phyloP scores from a whole-genome alignment of 2,888 invertebrate genomes.

The Hirtodrosophila histrioides region DNA sequence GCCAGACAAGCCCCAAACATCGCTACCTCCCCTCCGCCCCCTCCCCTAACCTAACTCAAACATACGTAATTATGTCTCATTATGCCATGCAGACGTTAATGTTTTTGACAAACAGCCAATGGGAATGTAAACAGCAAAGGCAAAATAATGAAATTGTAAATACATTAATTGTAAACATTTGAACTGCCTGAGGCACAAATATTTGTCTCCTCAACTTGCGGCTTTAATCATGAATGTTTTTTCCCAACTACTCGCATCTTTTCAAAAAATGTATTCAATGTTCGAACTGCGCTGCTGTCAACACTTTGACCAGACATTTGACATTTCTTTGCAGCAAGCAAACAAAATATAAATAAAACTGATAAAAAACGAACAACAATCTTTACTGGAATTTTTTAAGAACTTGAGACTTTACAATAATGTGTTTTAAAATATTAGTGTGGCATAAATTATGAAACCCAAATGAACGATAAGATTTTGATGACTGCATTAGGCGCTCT shows the following conservation, averaged over 20 bases:
- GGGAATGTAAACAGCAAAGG: constrained; percentile 39
- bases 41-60: constrained; percentile 32
- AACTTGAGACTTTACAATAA: constrained; percentile 41
- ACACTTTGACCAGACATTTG: constrained; percentile 61
- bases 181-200: constrained; percentile 61
- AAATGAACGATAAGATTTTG: constrained; percentile 55
- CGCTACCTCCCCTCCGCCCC: not conserved
- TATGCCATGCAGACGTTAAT: constrained; percentile 61
- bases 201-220: constrained; percentile 53
- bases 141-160: constrained; percentile 75
- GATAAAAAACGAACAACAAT: constrained; percentile 48
- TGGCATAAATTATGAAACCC: constrained; percentile 55
- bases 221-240: constrained; percentile 36
- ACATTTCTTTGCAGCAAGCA: constrained; percentile 58
- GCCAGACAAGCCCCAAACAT: constrained; percentile 18
- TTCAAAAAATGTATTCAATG: constrained; percentile 24
- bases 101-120: constrained; percentile 58
- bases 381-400: constrained; percentile 10
- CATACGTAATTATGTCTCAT: constrained; percentile 68
- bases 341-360: constrained; percentile 52
- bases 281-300: constrained; percentile 54
- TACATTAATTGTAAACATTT: constrained; percentile 70
- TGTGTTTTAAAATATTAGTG: constrained; percentile 43
- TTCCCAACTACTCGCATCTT: not conserved
- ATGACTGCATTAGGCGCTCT: constrained; percentile 64